Evolutionary conservation across 2,113 vertebrate genomes (phyloP).

Genomic region (Aythya baeri): DNA sequence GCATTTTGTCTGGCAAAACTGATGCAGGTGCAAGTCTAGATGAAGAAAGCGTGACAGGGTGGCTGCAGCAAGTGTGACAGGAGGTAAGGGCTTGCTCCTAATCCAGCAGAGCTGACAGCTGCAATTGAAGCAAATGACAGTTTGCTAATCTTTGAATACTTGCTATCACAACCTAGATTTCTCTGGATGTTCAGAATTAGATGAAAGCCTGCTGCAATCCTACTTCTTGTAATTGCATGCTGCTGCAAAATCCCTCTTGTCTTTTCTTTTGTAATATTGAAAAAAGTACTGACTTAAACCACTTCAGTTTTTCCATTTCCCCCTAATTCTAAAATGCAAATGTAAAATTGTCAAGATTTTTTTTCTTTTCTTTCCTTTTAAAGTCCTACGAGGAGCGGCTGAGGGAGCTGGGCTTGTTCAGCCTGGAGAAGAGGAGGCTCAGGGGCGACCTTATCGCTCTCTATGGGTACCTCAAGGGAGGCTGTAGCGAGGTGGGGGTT

Average conservation of each 20-base stretch:
- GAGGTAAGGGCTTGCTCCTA: neutral
- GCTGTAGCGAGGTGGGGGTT: no score
- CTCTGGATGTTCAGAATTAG: neutral
- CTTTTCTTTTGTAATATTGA: neutral
- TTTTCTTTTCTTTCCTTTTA: no score
- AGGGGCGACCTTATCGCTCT: no score
- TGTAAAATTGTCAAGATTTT: neutral
- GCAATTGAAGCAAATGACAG: neutral
- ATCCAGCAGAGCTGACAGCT: neutral
- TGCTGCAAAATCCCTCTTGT: neutral
- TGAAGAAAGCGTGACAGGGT: neutral
- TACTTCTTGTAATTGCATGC: neutral
- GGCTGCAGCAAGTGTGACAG: neutral
- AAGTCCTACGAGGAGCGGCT: no score
- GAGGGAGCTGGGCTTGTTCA: no score
- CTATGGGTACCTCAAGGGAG: no score
- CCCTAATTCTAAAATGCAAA: neutral
- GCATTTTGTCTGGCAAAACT: neutral
- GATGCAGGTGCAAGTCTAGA: neutral
- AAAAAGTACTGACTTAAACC: neutral
- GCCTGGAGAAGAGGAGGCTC: no score
- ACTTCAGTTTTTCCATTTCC: neutral
- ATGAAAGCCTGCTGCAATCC: neutral
- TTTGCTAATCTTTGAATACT: neutral
- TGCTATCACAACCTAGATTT: neutral